These are phyloP conservation scores for Rhorus exstirpatorius DNA, from an alignment of 2,888 invertebrate species.

Conservation along the genomic window DNA sequence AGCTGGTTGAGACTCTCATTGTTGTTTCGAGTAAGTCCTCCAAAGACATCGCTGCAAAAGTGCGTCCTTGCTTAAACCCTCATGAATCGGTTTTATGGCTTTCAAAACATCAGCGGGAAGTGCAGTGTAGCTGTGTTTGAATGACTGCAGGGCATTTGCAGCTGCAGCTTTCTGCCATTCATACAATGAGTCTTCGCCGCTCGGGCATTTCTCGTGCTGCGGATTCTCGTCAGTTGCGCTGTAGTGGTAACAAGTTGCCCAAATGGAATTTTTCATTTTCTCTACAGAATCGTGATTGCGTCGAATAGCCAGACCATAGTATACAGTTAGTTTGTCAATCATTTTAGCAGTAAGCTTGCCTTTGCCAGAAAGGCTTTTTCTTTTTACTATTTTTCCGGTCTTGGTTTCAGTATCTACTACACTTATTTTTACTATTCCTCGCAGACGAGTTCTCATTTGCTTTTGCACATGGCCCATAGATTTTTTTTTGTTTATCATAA, in stretches of 20 bases:
- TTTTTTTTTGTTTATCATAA: slow-evolving; percentile 21
- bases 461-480: slow-evolving; percentile 67
- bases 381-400: not conserved
- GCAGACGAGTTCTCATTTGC: slow-evolving; percentile 64
- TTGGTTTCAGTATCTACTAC: slow-evolving; percentile 3
- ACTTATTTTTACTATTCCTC: slow-evolving; percentile 48
- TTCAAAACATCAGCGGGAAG: no score
- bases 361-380: slow-evolving; percentile 15
- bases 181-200: no score
- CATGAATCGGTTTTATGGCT: no score
- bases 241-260: slow-evolving; percentile 58
- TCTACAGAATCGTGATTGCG: slow-evolving; percentile 58
- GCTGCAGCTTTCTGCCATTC: no score
- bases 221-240: no score
- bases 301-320: slow-evolving; percentile 65
- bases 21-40: no score
- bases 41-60: no score
- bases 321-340: slow-evolving; percentile 65
- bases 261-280: slow-evolving; percentile 70
- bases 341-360: slow-evolving; percentile 56
- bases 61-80: no score
- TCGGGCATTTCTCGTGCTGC: no score
- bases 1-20: no score
- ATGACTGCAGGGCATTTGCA: no score
- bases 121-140: no score